Conservation (phyloP, 2,113 vertebrate species). For the Barbus barbus region DNA sequence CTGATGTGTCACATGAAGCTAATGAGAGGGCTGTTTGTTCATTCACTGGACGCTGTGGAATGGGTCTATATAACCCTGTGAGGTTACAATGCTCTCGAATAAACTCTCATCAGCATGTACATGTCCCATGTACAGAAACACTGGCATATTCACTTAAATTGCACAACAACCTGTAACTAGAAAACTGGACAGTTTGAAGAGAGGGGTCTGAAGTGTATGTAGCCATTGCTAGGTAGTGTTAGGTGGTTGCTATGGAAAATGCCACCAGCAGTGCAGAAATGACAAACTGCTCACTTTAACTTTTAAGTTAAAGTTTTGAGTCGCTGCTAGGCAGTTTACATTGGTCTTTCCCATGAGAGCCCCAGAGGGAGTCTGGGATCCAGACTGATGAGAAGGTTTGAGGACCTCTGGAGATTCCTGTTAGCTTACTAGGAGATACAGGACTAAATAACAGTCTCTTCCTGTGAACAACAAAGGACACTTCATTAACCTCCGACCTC, state of each 20-base stretch:
- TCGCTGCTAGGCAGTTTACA: not conserved
- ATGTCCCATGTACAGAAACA: too few species aligned
- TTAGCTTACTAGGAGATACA: slow-evolving; percentile 13
- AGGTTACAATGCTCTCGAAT: too few species aligned
- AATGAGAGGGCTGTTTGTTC: too few species aligned
- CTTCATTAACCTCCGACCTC: slow-evolving; percentile 54
- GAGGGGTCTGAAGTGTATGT: not conserved
- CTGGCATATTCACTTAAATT: not conserved
- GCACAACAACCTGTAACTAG: not conserved
- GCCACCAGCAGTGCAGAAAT: not conserved
- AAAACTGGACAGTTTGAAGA: not conserved
- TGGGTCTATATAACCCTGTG: too few species aligned
- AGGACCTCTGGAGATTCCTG: slow-evolving; percentile 16
- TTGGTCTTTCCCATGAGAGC: slow-evolving; percentile 24
- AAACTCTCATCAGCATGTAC: too few species aligned
- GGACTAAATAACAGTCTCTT: slow-evolving; percentile 30
- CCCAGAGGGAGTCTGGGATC: slow-evolving; percentile 8
- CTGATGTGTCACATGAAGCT: slow-evolving; percentile 12
- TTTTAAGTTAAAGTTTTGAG: not conserved
- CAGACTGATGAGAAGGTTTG: not conserved
- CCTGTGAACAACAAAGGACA: slow-evolving; percentile 37
- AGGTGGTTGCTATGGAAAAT: not conserved
- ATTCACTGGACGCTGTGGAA: too few species aligned
- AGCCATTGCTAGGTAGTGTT: not conserved
- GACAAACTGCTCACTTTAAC: not conserved